Percentiles rank a stretch among this genome's conserved stretches.
Evolutionary conservation across 1,140 invertebrate species (phyloP).

Genomic region (Copidosoma floridanum): DNA sequence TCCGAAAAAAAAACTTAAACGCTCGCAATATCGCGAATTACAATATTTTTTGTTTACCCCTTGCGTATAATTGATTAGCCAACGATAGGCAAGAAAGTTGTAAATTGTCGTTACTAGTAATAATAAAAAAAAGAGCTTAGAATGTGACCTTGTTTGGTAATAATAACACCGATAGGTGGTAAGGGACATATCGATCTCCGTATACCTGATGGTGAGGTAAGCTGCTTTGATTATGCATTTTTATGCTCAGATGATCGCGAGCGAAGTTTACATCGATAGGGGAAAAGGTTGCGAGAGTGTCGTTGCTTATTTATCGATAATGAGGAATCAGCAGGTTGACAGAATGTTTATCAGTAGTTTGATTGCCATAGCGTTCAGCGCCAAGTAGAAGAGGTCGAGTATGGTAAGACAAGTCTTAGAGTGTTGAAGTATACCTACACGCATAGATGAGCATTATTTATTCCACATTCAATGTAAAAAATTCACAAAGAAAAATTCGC

Average conservation of each 20-base stretch:
- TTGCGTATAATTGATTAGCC: neutral
- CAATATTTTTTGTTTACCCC: neutral
- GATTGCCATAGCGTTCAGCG: too few species aligned
- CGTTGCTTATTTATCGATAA: conserved; percentile 15
- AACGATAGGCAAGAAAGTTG: neutral
- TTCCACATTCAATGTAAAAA: too few species aligned
- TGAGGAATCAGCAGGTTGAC: conserved; percentile 12
- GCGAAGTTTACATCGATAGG: neutral
- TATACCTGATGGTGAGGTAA: conserved; percentile 28
- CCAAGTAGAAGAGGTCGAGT: too few species aligned
- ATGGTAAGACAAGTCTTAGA: too few species aligned
- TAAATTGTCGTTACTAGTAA: neutral
- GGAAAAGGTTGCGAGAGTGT: conserved; percentile 4
- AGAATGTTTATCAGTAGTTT: too few species aligned
- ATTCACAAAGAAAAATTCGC: too few species aligned
- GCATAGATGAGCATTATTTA: too few species aligned
- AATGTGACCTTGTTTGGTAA: too few species aligned
- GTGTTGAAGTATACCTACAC: too few species aligned
- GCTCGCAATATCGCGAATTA: neutral
- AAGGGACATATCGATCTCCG: conserved; percentile 32
- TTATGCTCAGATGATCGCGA: neutral
- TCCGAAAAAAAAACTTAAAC: neutral
- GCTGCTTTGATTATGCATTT: too few species aligned
- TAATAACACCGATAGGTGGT: too few species aligned
- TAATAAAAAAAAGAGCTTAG: neutral